Evolutionary conservation across 1,140 invertebrate species (phyloP), one percentile per base, ranked within the genome.

Genomic region (Drosophila seguyi): DNA sequence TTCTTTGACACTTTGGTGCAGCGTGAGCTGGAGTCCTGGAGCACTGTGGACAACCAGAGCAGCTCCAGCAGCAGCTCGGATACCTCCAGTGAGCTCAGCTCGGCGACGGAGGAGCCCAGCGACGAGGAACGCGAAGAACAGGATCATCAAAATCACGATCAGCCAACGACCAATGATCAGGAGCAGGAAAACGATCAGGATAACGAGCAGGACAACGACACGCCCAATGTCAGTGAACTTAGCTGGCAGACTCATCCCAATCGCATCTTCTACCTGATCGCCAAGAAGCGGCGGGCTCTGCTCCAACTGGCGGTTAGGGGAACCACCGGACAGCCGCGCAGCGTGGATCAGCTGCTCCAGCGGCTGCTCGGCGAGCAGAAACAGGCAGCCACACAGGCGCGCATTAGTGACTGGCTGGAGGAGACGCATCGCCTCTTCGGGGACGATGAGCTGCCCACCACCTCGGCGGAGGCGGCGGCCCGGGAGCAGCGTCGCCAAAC

Each of bases 1-100:
- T 99, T 99, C 93, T 99, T 99, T 88, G 98, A 99, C 93, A 98
- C 97, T 5, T 93, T 99, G 1, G 96, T 99, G 10, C 97, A 98
- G 92, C 94, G 97, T 20, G 97, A 98, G 92, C 95, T 98, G 44
- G 97, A 98, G 93, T 96, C 95, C 16, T 95, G 96, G 94, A 88
- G 91, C 36, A 93, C 92, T 7, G 93, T 94, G 31, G 94, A 94
- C 63, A 94, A 94, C 7, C 65, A 58, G 31, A 77, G 56, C 34
- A 71, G 38, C 41, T 67, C 68, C 18, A 61, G 56, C n/a, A 86
- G 45, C 47, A 81, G 67, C 38, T 75, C 82, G 0, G 44, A 39
- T 42, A 60, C 61, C 6, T 74, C 82, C 2, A 83, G 67, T 58
- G 62, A 69, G 13, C 71, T 11, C 34, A 75, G 31, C 8, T 71